Conservation (phyloP, 2,888 invertebrate species). For the Macaria liturata region DNA sequence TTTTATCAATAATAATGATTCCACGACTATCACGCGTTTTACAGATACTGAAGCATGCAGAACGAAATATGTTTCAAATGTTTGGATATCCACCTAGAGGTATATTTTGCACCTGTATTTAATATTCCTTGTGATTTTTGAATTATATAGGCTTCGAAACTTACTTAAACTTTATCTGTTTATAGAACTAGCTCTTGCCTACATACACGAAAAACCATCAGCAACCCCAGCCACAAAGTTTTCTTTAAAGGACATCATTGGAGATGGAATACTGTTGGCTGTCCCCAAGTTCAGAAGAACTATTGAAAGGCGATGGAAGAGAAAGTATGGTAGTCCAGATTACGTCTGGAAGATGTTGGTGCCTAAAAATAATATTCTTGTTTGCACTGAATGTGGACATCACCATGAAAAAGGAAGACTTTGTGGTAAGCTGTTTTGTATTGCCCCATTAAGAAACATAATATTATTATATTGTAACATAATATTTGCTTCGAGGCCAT, state of each 20-base stretch:
- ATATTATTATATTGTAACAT: no score
- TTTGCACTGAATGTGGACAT: constrained; percentile 93
- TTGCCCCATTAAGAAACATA: no score
- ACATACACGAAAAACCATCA: constrained; percentile 49
- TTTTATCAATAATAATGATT: constrained; percentile 45
- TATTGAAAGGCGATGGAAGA: constrained; percentile 87
- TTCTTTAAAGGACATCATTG: constrained; percentile 85
- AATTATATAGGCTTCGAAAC: no score
- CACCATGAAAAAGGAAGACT: constrained; percentile 90
- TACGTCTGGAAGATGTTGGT: constrained; percentile 87
- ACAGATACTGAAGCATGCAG: constrained; percentile 55
- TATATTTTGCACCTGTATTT: constrained; percentile 29
- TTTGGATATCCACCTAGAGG: constrained; percentile 70
- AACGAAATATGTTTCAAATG: constrained; percentile 57
- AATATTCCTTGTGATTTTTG: no score
- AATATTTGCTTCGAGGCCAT: no score
- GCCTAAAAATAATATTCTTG: constrained; percentile 88
- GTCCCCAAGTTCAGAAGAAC: constrained; percentile 91
- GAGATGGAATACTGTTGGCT: constrained; percentile 91
- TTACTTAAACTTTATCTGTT: constrained; percentile 10
- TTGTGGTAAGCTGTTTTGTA: constrained; percentile 85
- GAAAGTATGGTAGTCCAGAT: constrained; percentile 88
- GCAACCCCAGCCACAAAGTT: constrained; percentile 51
- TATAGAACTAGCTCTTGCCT: constrained; percentile 66
- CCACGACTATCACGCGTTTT: constrained; percentile 52